Evolutionary conservation across 2,113 vertebrate species (phyloP).

Genomic region (Leptocoma aspasia): DNA sequence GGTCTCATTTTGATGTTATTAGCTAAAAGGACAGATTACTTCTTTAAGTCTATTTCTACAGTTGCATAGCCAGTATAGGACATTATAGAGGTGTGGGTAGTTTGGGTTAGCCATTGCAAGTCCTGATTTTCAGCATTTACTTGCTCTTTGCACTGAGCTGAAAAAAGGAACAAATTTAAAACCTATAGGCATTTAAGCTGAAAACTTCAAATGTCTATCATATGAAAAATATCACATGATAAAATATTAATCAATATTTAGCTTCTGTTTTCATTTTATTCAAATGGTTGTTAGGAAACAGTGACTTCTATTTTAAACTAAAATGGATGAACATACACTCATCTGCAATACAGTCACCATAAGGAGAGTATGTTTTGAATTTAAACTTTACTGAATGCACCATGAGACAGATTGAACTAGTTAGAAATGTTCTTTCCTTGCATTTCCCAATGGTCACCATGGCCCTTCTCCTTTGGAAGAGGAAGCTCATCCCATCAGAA

Average conservation of each 20-base stretch:
- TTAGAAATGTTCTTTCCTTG: neutral
- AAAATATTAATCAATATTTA: neutral
- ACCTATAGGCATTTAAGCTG: neutral
- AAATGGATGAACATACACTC: neutral
- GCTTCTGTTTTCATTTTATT: neutral
- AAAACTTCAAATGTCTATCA: neutral
- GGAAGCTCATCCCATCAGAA: neutral
- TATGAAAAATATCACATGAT: neutral
- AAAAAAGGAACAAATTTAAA: neutral
- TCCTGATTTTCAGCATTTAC: conserved; percentile 47
- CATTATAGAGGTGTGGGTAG: conserved; percentile 13
- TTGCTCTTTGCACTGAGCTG: neutral
- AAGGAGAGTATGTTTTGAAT: neutral
- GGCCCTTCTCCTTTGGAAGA: neutral
- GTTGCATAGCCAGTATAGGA: conserved; percentile 60
- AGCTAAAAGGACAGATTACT: conserved; percentile 73
- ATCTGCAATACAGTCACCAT: neutral
- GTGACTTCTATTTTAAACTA: neutral
- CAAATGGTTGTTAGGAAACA: neutral
- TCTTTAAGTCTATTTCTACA: conserved; percentile 66
- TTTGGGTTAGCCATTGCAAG: conserved; percentile 57
- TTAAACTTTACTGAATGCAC: neutral
- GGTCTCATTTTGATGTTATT: conserved; percentile 78
- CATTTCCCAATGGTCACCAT: neutral
- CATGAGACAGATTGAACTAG: neutral